These are phyloP conservation scores for Gallinago undulata DNA, from an alignment of 2,113 vertebrate genomes.

Conservation along the genomic window DNA sequence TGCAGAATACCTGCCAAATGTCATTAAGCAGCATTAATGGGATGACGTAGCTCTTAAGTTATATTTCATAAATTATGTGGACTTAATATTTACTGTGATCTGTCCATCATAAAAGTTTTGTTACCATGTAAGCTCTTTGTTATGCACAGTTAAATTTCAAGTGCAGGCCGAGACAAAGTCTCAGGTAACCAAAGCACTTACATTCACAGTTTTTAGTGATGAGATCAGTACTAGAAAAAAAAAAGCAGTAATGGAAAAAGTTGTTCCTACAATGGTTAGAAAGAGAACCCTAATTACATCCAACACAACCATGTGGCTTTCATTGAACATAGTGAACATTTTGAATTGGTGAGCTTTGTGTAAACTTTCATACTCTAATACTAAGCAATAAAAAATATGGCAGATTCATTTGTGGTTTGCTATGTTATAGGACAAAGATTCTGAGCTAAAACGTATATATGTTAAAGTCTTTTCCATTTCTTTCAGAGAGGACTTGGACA, in stretches of 20 bases:
- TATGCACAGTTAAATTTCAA: neutral
- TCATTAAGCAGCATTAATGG: neutral
- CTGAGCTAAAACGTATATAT: neutral
- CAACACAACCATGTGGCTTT: neutral
- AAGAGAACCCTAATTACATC: neutral
- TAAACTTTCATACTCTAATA: neutral
- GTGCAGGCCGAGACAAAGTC: neutral
- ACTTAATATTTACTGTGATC: neutral
- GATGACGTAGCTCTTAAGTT: neutral
- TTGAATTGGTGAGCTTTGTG: neutral
- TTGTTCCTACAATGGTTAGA: neutral
- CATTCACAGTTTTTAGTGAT: neutral
- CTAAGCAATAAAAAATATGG: neutral
- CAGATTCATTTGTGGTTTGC: neutral
- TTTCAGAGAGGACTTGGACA: conserved; percentile 78
- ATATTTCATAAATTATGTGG: neutral
- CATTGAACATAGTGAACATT: neutral
- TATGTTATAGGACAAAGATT: neutral
- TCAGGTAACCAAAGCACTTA: neutral
- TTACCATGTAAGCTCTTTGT: neutral
- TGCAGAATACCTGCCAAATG: neutral
- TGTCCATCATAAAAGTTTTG: neutral
- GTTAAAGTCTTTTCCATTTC: neutral
- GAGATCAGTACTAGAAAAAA: neutral
- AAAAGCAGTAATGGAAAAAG: neutral